Percentiles rank a stretch among this genome's conserved stretches.
Evolutionary conservation across 2,888 invertebrate species (phyloP).

Genomic region (Ditylenchus weischeri): DNA sequence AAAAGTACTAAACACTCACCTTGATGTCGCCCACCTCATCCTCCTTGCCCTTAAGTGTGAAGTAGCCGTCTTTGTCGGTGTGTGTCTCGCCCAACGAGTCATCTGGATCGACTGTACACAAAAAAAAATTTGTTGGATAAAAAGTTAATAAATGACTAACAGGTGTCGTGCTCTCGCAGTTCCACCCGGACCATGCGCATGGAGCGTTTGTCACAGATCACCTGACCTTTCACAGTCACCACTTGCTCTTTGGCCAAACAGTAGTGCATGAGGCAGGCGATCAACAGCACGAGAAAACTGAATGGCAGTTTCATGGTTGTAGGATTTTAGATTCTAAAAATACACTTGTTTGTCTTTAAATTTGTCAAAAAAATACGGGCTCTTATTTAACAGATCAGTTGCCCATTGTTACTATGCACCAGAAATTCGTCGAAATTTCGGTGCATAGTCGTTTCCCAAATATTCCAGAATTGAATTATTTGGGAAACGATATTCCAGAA

Average conservation of each 20-base stretch:
- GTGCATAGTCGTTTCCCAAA: no score
- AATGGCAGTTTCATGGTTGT: no score
- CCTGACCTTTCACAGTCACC: constrained; percentile 34
- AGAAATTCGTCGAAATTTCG: no score
- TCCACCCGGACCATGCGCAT: constrained; percentile 33
- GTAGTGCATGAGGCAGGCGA: no score
- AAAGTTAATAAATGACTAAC: constrained; percentile 22
- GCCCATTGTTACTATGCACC: no score
- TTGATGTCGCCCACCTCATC: constrained; percentile 32
- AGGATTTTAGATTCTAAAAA: no score
- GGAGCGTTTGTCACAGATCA: constrained; percentile 35
- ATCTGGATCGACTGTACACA: constrained; percentile 35
- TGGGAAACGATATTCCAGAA: no score
- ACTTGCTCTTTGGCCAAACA: constrained; percentile 30
- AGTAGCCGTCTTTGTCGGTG: constrained; percentile 31
- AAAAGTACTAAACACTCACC: not conserved
- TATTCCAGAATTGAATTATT: no score
- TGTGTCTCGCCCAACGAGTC: constrained; percentile 29
- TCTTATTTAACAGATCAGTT: no score
- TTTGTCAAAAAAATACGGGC: no score
- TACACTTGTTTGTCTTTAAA: no score
- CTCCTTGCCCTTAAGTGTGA: constrained; percentile 28
- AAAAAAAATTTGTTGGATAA: not conserved
- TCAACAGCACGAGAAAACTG: no score
- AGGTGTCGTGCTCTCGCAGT: constrained; percentile 37